A percentile compares a stretch with the other conserved stretches of the same genome.
Evolutionary conservation across 2,113 vertebrate genomes (phyloP).

Genomic region (Indicator indicator): DNA sequence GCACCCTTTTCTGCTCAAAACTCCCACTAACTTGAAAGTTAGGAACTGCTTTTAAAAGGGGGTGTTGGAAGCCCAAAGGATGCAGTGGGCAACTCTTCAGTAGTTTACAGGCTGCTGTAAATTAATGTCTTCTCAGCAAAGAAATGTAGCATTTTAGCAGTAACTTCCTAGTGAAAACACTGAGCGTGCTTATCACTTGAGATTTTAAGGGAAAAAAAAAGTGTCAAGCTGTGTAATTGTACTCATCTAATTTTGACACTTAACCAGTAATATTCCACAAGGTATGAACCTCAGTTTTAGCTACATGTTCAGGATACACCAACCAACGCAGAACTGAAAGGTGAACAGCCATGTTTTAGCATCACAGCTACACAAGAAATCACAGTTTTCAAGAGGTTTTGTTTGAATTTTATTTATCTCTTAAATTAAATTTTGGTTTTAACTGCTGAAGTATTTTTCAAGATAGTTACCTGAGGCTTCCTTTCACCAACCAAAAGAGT

Average conservation of each 20-base stretch:
- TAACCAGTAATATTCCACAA: not conserved
- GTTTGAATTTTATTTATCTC: not conserved
- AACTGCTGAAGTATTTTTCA: conserved; percentile 38
- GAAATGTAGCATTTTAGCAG: conserved; percentile 66
- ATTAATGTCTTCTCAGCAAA: conserved; percentile 42
- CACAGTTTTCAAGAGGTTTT: not conserved
- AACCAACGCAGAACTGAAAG: conserved; percentile 1
- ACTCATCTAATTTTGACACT: conserved; percentile 32
- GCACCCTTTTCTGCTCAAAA: not conserved
- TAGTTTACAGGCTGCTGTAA: conserved; percentile 56
- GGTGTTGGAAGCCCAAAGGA: conserved; percentile 1
- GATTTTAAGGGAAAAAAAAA: conserved; percentile 27
- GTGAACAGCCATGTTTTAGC: conserved; percentile 20
- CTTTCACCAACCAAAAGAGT: conserved; percentile 48
- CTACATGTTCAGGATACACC: not conserved
- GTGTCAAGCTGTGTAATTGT: conserved; percentile 40
- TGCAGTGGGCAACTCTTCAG: conserved; percentile 2
- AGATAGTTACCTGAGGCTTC: conserved; percentile 40
- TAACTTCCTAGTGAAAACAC: conserved; percentile 63
- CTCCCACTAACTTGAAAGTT: not conserved
- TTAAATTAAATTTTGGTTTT: not conserved
- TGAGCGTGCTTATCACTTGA: conserved; percentile 57
- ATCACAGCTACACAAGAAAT: conserved; percentile 1
- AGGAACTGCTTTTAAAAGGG: not conserved
- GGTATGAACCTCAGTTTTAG: not conserved